These are phyloP conservation scores for Anthonomus grandis DNA, from an alignment of 1,140 invertebrate species.

Conservation along the genomic window DNA sequence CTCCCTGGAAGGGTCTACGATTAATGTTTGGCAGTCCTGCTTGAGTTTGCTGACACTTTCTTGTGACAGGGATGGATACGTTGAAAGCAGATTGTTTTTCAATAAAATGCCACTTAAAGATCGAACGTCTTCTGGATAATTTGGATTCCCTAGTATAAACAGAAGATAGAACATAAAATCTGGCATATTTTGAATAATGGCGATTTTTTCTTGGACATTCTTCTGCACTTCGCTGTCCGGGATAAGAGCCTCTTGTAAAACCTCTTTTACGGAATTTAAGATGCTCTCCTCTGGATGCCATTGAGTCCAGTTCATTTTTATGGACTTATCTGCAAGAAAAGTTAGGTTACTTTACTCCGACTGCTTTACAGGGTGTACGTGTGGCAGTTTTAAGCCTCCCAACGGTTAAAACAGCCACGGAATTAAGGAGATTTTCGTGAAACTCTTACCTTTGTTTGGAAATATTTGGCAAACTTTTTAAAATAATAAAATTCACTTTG, in stretches of 20 bases:
- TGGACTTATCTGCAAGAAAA: constrained; percentile 16
- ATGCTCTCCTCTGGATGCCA: constrained; percentile 43
- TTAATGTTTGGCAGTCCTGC: constrained; percentile 38
- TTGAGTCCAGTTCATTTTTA: constrained; percentile 40
- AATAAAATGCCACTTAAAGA: constrained; percentile 42
- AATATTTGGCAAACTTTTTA: not conserved
- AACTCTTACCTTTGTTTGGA: not conserved
- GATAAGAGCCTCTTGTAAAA: constrained; percentile 43
- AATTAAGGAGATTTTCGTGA: no score
- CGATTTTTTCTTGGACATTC: constrained; percentile 43
- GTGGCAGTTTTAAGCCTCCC: not conserved
- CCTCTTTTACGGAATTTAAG: constrained; percentile 38
- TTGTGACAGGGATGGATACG: constrained; percentile 33
- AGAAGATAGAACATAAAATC: constrained; percentile 45
- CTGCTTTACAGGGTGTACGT: not conserved
- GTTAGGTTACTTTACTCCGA: constrained; percentile 14
- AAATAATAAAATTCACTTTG: constrained; percentile 11
- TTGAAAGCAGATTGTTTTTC: constrained; percentile 42
- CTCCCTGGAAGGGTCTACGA: constrained; percentile 42
- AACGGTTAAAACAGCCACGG: no score
- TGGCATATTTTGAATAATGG: constrained; percentile 38
- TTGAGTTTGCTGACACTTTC: constrained; percentile 36
- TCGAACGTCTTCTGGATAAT: constrained; percentile 41
- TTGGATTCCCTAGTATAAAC: constrained; percentile 37
- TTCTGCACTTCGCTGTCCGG: constrained; percentile 44